phyloP scores from a whole-genome alignment of 2,113 vertebrate species.

The Heterotilapia buettikoferi region DNA sequence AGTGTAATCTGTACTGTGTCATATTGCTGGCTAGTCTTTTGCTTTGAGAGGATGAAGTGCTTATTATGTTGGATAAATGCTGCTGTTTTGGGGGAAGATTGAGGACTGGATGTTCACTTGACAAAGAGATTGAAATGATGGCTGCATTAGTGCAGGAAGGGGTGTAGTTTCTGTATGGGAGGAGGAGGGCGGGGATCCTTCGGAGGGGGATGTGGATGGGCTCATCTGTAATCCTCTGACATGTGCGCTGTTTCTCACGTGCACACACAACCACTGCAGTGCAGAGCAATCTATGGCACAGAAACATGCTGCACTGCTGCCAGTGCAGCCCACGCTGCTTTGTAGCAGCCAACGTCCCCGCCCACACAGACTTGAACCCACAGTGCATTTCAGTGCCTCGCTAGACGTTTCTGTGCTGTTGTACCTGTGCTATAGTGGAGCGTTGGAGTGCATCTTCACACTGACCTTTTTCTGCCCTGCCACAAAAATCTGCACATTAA shows the following conservation, averaged over 20 bases:
- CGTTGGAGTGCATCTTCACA: background rate
- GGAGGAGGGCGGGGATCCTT: background rate
- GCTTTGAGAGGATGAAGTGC: background rate
- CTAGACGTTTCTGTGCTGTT: background rate
- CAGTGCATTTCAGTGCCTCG: background rate
- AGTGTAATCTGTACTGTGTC: background rate
- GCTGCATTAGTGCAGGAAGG: background rate
- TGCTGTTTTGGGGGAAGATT: slow-evolving; percentile 16
- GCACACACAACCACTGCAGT: slow-evolving; percentile 33
- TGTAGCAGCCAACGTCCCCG: background rate
- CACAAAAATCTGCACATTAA: background rate
- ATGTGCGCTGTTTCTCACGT: slow-evolving; percentile 53
- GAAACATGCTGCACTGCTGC: slow-evolving; percentile 20
- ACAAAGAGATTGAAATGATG: slow-evolving; percentile 7
- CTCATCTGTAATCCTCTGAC: slow-evolving; percentile 34
- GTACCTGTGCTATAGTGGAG: background rate
- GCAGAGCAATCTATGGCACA: slow-evolving; percentile 30
- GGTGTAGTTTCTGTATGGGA: slow-evolving; percentile 1
- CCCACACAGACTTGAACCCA: slow-evolving; percentile 7
- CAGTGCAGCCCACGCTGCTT: slow-evolving; percentile 28
- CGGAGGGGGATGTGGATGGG: background rate
- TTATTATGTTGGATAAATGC: slow-evolving; percentile 4
- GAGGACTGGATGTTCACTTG: background rate
- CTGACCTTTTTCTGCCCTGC: background rate
- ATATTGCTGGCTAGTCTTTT: background rate